Conservation (phyloP, 2,888 invertebrate species). For the Andrena bucephala region DNA sequence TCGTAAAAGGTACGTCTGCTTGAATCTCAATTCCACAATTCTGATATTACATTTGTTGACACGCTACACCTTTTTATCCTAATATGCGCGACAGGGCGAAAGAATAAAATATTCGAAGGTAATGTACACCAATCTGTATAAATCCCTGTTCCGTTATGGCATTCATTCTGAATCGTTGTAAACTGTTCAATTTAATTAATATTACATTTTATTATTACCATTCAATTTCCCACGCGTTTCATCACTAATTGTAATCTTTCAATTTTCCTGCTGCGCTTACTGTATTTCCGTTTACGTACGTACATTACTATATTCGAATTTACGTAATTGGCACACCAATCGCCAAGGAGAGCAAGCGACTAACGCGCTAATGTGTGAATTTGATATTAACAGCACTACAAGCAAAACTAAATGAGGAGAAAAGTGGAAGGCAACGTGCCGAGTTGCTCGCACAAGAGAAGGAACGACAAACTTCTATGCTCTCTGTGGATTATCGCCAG, state of each 20-base stretch:
- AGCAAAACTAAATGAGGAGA: slow-evolving; percentile 96
- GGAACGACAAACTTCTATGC: slow-evolving; percentile 97
- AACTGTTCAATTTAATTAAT: neutral
- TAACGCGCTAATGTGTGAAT: slow-evolving; percentile 29
- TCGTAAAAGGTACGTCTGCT: slow-evolving; percentile 91
- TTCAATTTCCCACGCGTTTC: slow-evolving; percentile 7
- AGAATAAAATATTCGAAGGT: slow-evolving; percentile 90
- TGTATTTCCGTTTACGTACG: slow-evolving; percentile 63
- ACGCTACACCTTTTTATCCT: slow-evolving; percentile 77
- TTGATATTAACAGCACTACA: slow-evolving; percentile 90
- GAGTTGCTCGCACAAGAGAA: slow-evolving; percentile 96
- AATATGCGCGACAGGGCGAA: slow-evolving; percentile 89
- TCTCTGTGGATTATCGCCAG: slow-evolving; percentile 97
- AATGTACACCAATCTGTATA: slow-evolving; percentile 72
- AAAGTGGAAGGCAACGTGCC: slow-evolving; percentile 93
- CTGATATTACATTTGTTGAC: slow-evolving; percentile 2
- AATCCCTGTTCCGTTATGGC: neutral
- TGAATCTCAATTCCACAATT: slow-evolving; percentile 67
- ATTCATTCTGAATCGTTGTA: slow-evolving; percentile 6
- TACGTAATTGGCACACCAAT: neutral
- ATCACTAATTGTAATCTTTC: slow-evolving; percentile 43
- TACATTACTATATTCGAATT: slow-evolving; percentile 15
- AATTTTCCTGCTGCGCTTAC: slow-evolving; percentile 59
- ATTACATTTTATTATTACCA: slow-evolving; percentile 3
- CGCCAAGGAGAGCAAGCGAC: neutral